Conservation (phyloP, 1,140 invertebrate species). For the Penaeus indicus region DNA sequence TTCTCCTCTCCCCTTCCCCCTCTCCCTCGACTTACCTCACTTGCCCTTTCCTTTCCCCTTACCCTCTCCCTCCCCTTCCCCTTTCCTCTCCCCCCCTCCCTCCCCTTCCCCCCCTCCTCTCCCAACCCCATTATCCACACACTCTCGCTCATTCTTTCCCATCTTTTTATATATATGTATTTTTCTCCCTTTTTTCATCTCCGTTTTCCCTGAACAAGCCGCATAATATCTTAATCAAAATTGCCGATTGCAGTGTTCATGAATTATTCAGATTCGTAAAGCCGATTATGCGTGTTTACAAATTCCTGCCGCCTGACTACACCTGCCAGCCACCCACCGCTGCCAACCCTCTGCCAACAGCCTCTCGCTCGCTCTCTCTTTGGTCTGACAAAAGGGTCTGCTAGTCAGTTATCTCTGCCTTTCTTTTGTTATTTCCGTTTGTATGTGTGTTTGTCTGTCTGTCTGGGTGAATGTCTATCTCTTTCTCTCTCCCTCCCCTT, state of each 20-base stretch:
- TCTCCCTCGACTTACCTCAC: no score
- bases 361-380: no score
- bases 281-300: slow-evolving; percentile 58
- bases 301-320: slow-evolving; percentile 26
- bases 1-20: no score
- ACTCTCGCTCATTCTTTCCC: neutral
- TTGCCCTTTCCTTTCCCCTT: no score
- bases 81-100: neutral
- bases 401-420: no score
- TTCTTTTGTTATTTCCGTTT: no score
- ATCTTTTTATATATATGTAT: neutral
- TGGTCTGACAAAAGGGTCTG: no score
- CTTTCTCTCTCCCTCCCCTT: no score
- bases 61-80: neutral
- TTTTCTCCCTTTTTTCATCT: neutral
- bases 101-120: neutral
- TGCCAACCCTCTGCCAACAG: no score
- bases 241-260: slow-evolving; percentile 48
- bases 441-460: no score
- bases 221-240: slow-evolving; percentile 62
- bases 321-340: neutral
- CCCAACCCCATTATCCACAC: neutral
- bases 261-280: slow-evolving; percentile 54
- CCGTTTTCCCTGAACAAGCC: slow-evolving; percentile 15
- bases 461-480: no score